Conservation (phyloP, 2,797 vertebrate genomes). For the Protonibea diacanthus region DNA sequence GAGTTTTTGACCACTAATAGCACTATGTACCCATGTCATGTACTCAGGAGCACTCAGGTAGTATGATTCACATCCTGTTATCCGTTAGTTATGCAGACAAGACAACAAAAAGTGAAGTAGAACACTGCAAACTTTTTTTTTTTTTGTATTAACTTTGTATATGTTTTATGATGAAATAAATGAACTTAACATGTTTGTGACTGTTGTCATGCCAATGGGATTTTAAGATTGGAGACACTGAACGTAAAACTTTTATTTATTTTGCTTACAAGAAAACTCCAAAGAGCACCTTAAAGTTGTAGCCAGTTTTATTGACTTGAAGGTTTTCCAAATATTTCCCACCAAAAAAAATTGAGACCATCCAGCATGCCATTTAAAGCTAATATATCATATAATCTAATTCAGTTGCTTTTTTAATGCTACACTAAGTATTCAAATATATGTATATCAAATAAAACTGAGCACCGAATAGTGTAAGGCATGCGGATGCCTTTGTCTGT, state of each 20-base stretch:
- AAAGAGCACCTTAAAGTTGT: neutral
- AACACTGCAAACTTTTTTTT: neutral
- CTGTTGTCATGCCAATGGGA: neutral
- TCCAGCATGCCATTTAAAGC: neutral
- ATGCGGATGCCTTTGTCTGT: neutral
- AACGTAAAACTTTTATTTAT: neutral
- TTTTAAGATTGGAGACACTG: neutral
- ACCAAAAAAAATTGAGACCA: neutral
- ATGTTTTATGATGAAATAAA: neutral
- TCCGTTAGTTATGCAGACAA: neutral
- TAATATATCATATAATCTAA: neutral
- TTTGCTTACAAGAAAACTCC: neutral
- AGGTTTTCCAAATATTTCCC: neutral
- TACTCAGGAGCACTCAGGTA: neutral
- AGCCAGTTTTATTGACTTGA: neutral
- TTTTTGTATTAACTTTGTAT: neutral
- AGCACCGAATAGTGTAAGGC: neutral
- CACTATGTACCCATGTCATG: neutral
- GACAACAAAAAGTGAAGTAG: neutral
- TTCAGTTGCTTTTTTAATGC: neutral
- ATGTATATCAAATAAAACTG: neutral
- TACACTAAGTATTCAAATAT: neutral
- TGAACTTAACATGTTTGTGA: neutral
- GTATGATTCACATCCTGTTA: neutral
- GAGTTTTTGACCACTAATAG: neutral